phyloP scores from a whole-genome alignment of 2,888 invertebrate species.

The Abscondita cerata region DNA sequence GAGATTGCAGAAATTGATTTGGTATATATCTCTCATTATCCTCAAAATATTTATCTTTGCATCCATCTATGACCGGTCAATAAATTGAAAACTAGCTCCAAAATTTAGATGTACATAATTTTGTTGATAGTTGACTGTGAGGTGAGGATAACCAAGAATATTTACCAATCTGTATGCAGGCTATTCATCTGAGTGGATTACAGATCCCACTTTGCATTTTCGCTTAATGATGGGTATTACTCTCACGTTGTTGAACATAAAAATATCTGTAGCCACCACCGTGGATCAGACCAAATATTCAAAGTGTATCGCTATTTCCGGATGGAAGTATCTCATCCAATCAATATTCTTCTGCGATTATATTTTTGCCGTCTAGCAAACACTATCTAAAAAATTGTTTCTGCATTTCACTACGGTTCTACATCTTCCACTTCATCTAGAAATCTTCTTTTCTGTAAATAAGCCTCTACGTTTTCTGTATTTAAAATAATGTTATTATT shows the following conservation, averaged over 20 bases:
- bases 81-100: background rate
- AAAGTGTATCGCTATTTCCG: background rate
- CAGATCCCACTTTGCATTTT: background rate
- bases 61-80: too few relatives aligned
- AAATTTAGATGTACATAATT: background rate
- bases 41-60: background rate
- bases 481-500: background rate
- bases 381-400: background rate
- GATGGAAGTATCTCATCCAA: background rate
- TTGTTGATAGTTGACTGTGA: background rate
- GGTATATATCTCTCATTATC: background rate
- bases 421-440: conserved; percentile 4
- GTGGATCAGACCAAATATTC: background rate
- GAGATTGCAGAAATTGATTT: conserved; percentile 2
- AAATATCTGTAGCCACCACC: background rate
- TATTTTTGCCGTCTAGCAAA: conserved; percentile 8
- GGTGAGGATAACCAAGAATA: conserved; percentile 4
- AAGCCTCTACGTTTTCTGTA: background rate
- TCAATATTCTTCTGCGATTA: background rate
- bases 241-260: conserved; percentile 2
- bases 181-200: background rate
- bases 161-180: conserved; percentile 2
- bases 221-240: conserved; percentile 1
- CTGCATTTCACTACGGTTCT: conserved; percentile 5
- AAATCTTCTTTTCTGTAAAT: background rate